Evolutionary conservation across 1,140 invertebrate genomes (phyloP), one percentile per base, ranked within the genome.

Genomic region (Bombus sylvicola): DNA sequence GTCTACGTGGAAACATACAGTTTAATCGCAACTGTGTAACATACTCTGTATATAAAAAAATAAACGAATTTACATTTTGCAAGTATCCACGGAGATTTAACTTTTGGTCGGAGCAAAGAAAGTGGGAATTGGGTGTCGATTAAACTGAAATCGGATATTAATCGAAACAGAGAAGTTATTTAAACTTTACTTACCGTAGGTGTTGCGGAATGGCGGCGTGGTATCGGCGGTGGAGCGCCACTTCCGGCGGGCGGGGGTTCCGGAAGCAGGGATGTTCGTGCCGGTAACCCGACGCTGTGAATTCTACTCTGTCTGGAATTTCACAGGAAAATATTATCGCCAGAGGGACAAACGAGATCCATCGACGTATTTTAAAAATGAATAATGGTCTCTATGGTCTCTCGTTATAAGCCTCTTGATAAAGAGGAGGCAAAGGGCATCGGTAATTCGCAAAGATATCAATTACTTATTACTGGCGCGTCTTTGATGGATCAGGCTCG

Each of bases 131-230:
- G 22, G 41, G 12, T 18, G 31, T 57, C 43, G 10, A 64, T 64
- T 10, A 13, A 75, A 28, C 43, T 9, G 13, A 6, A 31, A 31
- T 59, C 10, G 13, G 34, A 3, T 18, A 39, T 79, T 64, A 71
- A 72, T 62, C 22, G 10, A 47, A 37, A 25, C 4, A 74, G 31
- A 43, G 9, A 85, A 37, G 69, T 28, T 66, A 62, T 69, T 73
- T 68, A 62, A 66, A 79, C 66, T 86, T 75, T 76, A 82, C 78
- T 88, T 93, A 95, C 94, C 91, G 92, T 91, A 12, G 94, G 93
- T 39, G 93, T 93, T 37, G 92, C 94, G 31, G 94, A 95, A 90
- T 95, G 93, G 85, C 94, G 93, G 66, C 94, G 93, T 43, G 94
- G 94, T 89, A 94, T 92, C 68, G 93, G 92, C 75, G 93, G 94